Evolutionary conservation across 2,888 invertebrate genomes (phyloP).

Genomic region (Tromatobia lineatoria): DNA sequence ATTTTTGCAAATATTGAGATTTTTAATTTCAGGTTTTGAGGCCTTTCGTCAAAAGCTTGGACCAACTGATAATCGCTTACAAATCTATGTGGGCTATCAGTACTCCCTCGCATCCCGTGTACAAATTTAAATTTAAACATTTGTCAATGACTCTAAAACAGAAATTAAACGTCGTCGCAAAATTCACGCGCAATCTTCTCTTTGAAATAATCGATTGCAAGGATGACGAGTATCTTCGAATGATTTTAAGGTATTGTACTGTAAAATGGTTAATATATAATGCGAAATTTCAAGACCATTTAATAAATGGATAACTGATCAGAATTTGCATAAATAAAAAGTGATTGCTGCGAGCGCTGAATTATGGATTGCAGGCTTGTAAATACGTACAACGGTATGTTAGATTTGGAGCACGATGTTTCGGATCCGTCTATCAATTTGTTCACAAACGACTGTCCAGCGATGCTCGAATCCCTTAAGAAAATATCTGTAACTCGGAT

Average conservation of each 20-base stretch:
- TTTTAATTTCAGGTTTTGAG: slow-evolving; percentile 60
- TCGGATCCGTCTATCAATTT: slow-evolving; percentile 88
- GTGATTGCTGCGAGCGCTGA: too few species aligned
- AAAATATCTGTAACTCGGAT: slow-evolving; percentile 91
- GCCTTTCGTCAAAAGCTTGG: slow-evolving; percentile 69
- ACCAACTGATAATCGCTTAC: slow-evolving; percentile 70
- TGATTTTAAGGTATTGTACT: slow-evolving; percentile 75
- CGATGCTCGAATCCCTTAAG: slow-evolving; percentile 90
- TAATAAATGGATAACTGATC: neutral
- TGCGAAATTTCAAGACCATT: neutral
- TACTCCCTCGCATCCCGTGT: slow-evolving; percentile 72
- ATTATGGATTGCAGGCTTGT: slow-evolving; percentile 86
- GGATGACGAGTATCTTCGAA: slow-evolving; percentile 72
- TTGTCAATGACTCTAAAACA: slow-evolving; percentile 71
- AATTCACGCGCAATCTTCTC: slow-evolving; percentile 74
- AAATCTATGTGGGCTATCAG: slow-evolving; percentile 62
- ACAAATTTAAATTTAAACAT: slow-evolving; percentile 75
- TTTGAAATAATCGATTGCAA: slow-evolving; percentile 74
- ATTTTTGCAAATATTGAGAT: neutral
- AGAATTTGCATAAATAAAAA: neutral
- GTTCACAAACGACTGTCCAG: slow-evolving; percentile 92
- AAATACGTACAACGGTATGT: slow-evolving; percentile 88
- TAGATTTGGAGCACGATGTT: slow-evolving; percentile 88
- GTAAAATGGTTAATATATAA: neutral
- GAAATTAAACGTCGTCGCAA: slow-evolving; percentile 75